phyloP scores from a whole-genome alignment of 2,113 vertebrate genomes.

The Tragelaphus strepsiceros region DNA sequence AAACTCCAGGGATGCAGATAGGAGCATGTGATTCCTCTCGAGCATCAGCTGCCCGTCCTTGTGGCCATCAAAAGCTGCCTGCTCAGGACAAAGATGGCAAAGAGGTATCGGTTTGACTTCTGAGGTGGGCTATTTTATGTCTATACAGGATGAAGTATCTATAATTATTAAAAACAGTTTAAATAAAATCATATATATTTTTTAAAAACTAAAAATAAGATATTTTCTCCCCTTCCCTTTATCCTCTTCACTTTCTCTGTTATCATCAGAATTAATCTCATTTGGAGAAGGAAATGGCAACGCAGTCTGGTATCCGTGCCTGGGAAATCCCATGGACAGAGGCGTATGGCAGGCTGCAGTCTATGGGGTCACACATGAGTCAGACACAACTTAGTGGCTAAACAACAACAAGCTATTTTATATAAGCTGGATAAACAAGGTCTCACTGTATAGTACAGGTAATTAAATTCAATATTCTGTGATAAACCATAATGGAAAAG shows the following conservation, averaged over 20 bases:
- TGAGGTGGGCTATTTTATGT: background rate
- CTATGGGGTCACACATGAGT: background rate
- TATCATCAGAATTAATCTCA: background rate
- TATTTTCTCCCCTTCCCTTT: background rate
- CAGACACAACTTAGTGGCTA: background rate
- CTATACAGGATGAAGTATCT: background rate
- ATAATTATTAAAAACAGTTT: background rate
- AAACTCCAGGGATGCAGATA: rapidly evolving
- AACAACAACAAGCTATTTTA: background rate
- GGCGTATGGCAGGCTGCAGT: background rate
- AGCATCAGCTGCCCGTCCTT: rapidly evolving
- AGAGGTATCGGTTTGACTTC: background rate
- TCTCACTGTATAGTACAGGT: background rate
- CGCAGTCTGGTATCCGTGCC: background rate
- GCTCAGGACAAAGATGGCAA: background rate
- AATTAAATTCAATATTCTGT: background rate
- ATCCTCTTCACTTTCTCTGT: background rate
- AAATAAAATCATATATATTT: background rate
- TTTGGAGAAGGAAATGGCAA: background rate
- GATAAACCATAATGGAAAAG: background rate
- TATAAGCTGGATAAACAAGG: background rate
- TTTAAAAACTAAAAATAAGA: background rate
- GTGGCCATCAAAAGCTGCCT: background rate
- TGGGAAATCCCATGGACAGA: background rate
- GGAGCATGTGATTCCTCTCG: rapidly evolving